Evolutionary conservation across 2,113 vertebrate species (phyloP).

Genomic region (Dicaeum eximium): DNA sequence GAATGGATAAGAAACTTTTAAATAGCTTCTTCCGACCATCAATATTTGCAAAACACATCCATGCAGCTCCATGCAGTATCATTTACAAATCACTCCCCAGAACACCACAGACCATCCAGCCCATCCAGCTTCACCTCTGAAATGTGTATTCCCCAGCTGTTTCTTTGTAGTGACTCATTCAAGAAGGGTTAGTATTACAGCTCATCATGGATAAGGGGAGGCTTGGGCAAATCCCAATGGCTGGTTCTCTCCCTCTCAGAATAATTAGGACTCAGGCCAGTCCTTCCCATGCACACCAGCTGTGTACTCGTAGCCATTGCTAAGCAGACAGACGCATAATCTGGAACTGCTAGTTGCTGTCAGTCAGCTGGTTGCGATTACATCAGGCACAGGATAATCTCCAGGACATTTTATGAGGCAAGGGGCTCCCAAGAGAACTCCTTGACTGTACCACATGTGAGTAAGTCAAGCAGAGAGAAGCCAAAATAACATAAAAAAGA

Average conservation of each 20-base stretch:
- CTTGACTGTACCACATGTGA: background rate
- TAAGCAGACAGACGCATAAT: background rate
- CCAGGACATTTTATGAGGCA: background rate
- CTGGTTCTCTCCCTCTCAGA: slow-evolving; percentile 4
- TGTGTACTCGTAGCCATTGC: background rate
- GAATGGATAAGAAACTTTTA: background rate
- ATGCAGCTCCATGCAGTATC: background rate
- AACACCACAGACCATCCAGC: background rate
- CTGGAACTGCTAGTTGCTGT: background rate
- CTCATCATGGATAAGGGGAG: background rate
- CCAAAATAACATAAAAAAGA: background rate
- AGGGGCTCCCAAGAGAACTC: background rate
- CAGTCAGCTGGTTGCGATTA: background rate
- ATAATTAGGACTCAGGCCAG: background rate
- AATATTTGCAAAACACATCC: background rate
- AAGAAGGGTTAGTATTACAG: background rate
- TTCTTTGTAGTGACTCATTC: slow-evolving; percentile 9
- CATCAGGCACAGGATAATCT: background rate
- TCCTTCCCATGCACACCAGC: background rate
- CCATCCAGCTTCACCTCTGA: background rate
- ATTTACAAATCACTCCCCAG: background rate
- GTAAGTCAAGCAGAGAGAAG: background rate
- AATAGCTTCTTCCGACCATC: background rate
- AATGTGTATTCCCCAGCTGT: background rate
- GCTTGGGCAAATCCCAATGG: slow-evolving; percentile 9